Percentiles rank a stretch among this genome's conserved stretches.
Conservation (phyloP, 30 jellyfish, hydroid and myxozoan genomes). For the Chironex yamaguchii region DNA sequence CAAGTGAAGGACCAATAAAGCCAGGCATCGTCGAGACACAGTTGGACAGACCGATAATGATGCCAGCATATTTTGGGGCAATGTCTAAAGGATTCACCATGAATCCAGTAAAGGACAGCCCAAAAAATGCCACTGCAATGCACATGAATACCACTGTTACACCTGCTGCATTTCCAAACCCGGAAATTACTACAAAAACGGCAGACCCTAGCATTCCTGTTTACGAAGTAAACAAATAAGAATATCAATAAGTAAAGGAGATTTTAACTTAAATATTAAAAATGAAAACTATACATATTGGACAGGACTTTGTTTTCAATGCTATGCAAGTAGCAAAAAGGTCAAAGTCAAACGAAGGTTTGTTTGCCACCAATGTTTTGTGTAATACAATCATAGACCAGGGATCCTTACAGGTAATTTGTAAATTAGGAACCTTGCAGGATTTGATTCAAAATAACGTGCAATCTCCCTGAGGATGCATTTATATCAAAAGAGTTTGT, state of each 20-base stretch:
- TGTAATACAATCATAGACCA: no score
- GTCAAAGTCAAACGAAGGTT: no score
- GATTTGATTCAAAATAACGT: no score
- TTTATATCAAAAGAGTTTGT: no score
- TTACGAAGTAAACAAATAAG: no score
- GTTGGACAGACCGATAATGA: conserved; percentile 87
- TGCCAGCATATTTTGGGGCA: conserved; percentile 97
- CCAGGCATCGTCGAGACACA: conserved; percentile 90
- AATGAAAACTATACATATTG: no score
- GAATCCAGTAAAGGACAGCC: conserved; percentile 93
- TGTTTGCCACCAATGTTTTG: no score
- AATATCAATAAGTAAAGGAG: background rate
- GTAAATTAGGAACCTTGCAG: no score
- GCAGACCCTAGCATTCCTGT: conserved; percentile 91
- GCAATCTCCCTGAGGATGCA: no score
- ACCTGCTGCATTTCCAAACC: conserved; percentile 77
- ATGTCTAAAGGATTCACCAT: conserved; percentile 97
- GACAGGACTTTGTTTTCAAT: background rate
- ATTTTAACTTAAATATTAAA: background rate
- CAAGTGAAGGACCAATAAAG: conserved; percentile 93
- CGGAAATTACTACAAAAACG: conserved; percentile 64
- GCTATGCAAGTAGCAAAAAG: no score
- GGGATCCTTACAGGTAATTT: no score
- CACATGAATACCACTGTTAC: conserved; percentile 83
- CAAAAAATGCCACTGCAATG: conserved; percentile 91